phyloP scores from a whole-genome alignment of 2,113 vertebrate species.

The Centrocercus urophasianus region DNA sequence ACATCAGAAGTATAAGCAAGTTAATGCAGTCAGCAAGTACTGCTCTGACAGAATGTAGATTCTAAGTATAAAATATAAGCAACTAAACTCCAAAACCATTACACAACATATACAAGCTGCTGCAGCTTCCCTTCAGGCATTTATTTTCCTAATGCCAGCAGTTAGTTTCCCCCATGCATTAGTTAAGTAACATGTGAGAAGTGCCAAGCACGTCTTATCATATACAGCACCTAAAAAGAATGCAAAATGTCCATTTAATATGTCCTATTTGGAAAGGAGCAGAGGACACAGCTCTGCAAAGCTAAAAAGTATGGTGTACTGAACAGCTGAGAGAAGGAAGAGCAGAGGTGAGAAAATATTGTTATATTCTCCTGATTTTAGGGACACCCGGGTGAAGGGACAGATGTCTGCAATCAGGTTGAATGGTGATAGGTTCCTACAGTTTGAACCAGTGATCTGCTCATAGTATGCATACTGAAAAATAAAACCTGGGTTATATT shows the following conservation, averaged over 20 bases:
- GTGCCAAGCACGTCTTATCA: not conserved
- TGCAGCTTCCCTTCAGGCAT: slow-evolving; percentile 23
- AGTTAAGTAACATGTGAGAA: not conserved
- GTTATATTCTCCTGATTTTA: not conserved
- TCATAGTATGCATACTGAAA: not conserved
- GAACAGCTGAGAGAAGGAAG: not conserved
- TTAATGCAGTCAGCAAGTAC: slow-evolving; percentile 31
- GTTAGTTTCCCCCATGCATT: not conserved
- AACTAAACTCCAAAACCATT: slow-evolving; percentile 9
- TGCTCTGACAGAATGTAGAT: not conserved
- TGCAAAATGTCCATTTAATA: not conserved
- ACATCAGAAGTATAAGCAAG: not conserved
- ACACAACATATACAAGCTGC: not conserved
- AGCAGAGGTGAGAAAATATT: not conserved
- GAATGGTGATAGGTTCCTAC: not conserved
- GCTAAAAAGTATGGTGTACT: not conserved
- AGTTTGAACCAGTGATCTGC: not conserved
- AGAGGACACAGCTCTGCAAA: not conserved
- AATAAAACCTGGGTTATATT: not conserved
- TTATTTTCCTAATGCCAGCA: not conserved
- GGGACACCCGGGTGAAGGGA: not conserved
- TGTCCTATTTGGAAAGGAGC: not conserved
- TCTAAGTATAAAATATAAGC: not conserved
- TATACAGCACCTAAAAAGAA: not conserved
- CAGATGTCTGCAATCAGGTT: not conserved